Conservation (phyloP, 2,888 invertebrate species). For the Belgica antarctica region DNA sequence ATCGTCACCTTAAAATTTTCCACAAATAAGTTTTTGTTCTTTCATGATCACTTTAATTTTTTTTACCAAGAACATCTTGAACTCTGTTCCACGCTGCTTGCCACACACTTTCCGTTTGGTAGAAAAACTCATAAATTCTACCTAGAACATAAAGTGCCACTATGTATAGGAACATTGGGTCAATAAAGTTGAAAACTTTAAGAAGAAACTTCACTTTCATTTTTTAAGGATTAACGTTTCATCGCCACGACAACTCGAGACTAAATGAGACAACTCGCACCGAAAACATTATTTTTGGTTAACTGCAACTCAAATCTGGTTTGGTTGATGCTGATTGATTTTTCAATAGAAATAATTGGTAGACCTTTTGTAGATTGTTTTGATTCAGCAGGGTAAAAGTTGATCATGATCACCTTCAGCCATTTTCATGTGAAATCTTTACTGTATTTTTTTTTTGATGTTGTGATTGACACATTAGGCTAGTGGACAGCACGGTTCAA, state of each 20-base stretch:
- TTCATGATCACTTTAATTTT: background rate
- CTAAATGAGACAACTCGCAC: no score
- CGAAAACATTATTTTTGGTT: no score
- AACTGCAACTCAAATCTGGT: no score
- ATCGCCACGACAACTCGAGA: background rate
- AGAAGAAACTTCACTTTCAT: background rate
- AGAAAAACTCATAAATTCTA: background rate
- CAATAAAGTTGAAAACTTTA: background rate
- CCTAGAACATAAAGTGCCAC: background rate
- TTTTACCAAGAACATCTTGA: conserved; percentile 5
- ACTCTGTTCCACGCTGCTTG: background rate
- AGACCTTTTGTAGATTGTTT: no score
- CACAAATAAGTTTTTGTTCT: background rate
- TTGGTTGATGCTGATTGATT: no score
- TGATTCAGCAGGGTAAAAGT: no score
- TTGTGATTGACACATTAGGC: no score
- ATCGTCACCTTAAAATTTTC: conserved; percentile 24
- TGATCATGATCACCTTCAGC: no score
- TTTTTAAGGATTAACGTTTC: background rate
- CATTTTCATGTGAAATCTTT: no score
- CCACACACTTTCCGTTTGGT: conserved; percentile 2
- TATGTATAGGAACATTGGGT: background rate
- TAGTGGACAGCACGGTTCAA: no score
- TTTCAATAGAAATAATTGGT: no score
- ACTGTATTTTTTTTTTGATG: no score